phyloP scores from a whole-genome alignment of 2,113 vertebrate genomes.

The Sinocyclocheilus anophthalmus region DNA sequence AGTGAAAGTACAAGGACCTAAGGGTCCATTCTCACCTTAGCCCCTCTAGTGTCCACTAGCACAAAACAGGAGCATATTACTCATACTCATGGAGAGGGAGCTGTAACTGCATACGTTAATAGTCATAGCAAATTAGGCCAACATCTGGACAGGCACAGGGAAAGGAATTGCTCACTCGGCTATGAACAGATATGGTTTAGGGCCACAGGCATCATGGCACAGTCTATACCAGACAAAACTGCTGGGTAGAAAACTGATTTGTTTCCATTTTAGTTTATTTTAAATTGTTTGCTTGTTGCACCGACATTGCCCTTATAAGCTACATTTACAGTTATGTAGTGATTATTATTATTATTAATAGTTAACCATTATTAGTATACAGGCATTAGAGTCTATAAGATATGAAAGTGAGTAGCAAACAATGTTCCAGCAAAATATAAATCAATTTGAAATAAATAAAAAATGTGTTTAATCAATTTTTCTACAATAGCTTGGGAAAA shows the following conservation, averaged over 20 bases:
- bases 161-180: conserved; percentile 67
- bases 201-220: conserved; percentile 49
- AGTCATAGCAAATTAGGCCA: conserved; percentile 73
- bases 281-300: background rate
- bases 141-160: conserved; percentile 73
- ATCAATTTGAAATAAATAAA: no score
- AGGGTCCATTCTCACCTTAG: conserved; percentile 16
- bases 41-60: background rate
- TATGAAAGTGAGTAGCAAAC: no score
- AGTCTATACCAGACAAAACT: conserved; percentile 56
- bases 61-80: conserved; percentile 33
- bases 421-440: no score
- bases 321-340: no score
- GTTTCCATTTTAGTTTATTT: conserved; percentile 14
- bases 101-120: conserved; percentile 68
- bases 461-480: background rate
- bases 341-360: no score
- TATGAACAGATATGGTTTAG: conserved; percentile 61
- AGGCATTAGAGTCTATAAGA: no score
- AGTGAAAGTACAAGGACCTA: background rate
- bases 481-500: background rate
- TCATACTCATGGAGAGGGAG: conserved; percentile 61
- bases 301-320: no score
- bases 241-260: conserved; percentile 33
- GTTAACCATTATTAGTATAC: no score